Evolutionary conservation across 2,888 invertebrate genomes (phyloP).

Genomic region (Eristalis pertinax): DNA sequence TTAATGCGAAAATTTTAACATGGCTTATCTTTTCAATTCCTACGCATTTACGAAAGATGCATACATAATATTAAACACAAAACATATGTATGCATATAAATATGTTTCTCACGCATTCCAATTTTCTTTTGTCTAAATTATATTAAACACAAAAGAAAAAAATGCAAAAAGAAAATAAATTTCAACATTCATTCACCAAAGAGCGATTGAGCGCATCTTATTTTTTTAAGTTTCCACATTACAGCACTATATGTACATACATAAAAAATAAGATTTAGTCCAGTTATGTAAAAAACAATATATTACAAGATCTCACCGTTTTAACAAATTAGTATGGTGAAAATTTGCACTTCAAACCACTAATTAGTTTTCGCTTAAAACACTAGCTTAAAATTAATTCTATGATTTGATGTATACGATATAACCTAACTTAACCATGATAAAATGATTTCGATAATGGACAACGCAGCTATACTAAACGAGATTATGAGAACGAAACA

Average conservation of each 20-base stretch:
- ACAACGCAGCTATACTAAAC: constrained; percentile 70
- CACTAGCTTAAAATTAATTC: constrained; percentile 82
- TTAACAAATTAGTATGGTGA: constrained; percentile 77
- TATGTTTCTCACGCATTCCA: background rate
- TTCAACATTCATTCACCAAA: background rate
- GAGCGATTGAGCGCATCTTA: background rate
- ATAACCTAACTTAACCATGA: constrained; percentile 82
- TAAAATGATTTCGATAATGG: constrained; percentile 78
- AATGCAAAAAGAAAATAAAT: background rate
- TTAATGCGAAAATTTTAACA: constrained; percentile 3
- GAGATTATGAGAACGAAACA: constrained; percentile 62
- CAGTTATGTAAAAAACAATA: constrained; percentile 54
- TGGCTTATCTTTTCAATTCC: constrained; percentile 27
- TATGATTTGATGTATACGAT: constrained; percentile 82
- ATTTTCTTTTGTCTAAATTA: background rate
- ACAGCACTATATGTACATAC: constrained; percentile 9
- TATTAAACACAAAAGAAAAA: background rate
- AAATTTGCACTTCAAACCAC: constrained; percentile 81
- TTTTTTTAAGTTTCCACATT: background rate
- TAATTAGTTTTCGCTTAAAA: constrained; percentile 82
- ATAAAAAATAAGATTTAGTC: constrained; percentile 8
- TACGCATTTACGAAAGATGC: constrained; percentile 43
- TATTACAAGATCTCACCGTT: constrained; percentile 78
- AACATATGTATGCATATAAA: background rate
- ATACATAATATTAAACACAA: constrained; percentile 27